Evolutionary conservation across 2,797 vertebrate species (phyloP), one percentile per base, ranked within the genome.

Genomic region (Rallus crepitans): DNA sequence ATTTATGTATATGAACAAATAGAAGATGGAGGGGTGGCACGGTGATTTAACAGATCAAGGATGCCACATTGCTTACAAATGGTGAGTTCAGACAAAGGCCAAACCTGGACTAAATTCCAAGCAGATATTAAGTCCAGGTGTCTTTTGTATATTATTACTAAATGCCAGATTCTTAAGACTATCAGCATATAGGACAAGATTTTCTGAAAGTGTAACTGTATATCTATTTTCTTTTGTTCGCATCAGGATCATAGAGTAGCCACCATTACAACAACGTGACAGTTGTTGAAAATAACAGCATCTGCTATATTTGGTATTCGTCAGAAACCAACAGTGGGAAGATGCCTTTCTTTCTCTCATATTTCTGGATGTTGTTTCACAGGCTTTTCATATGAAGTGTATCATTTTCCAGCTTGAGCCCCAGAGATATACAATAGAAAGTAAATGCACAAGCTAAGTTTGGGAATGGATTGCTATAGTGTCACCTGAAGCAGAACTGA

Each of bases 401-500:
- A 50, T 12, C 6, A 17, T 89, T 85, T 60, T 35, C 31, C 37
- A 81, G 60, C 39, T 65, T 56, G 52, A 64, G 70, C 6, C 39
- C 24, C 21, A 37, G n/a, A 59, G 75, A 83, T 85, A 83, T 52
- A 47, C 12, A 87, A 68, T 1, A 69, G 31, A 39, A 61, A 57
- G 59, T 45, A 47, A 95, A 90, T 63, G 18, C 39, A 79, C 40
- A 79, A 42, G 69, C 20, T 57, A 83, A 72, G 7, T 72, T 30
- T 66, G 39, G 63, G 57, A 88, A 90, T 27, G 25, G 52, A 75
- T 85, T 92, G 75, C 24, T 53, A 76, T 42, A 83, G 57, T 87
- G 52, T 92, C 63, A 93, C 33, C 2, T n/a, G 50, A 90, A 89
- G 45, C 55, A 89, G 70, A 95, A 93, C 31, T 40, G 39, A 94